Conservation (phyloP, 2,797 vertebrate species). For the Danionella dracula region DNA sequence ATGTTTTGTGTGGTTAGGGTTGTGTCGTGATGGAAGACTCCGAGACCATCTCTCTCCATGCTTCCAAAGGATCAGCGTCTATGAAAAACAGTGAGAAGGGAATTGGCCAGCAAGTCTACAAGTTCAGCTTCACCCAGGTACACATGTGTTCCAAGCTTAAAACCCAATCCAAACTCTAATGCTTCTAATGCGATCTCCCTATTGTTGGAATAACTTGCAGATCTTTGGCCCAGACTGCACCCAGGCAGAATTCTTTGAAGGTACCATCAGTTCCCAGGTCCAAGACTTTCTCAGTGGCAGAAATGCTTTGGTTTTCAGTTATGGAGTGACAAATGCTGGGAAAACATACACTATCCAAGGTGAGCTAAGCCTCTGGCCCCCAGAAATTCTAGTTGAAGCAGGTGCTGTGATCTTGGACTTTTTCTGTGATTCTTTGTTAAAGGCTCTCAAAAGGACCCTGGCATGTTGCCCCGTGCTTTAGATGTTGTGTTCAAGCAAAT, state of each 20-base stretch:
- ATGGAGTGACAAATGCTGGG: slow-evolving; percentile 90
- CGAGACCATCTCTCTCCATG: slow-evolving; percentile 71
- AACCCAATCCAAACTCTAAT: not conserved
- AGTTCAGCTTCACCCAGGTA: slow-evolving; percentile 82
- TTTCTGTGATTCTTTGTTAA: not conserved
- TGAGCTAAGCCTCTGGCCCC: not conserved
- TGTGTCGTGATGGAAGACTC: slow-evolving; percentile 76
- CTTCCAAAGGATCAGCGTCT: slow-evolving; percentile 79
- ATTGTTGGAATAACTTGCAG: not conserved
- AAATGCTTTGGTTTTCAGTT: slow-evolving; percentile 83
- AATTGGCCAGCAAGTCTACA: slow-evolving; percentile 74
- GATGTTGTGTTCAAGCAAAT: slow-evolving; percentile 73
- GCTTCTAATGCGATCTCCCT: not conserved
- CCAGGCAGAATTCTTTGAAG: slow-evolving; percentile 77
- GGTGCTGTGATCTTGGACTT: no score
- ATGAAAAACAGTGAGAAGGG: slow-evolving; percentile 83
- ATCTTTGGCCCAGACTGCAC: slow-evolving; percentile 78
- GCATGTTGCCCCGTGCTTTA: slow-evolving; percentile 80
- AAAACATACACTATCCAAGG: slow-evolving; percentile 91
- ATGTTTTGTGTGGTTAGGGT: slow-evolving; percentile 56
- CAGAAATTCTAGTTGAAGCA: no score
- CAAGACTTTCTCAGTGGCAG: slow-evolving; percentile 71
- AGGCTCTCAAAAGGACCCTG: slow-evolving; percentile 79
- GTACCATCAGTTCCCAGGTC: slow-evolving; percentile 71
- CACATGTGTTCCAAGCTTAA: not conserved